phyloP scores from a whole-genome alignment of 2,797 vertebrate genomes.

The Dromococcyx pavoninus region DNA sequence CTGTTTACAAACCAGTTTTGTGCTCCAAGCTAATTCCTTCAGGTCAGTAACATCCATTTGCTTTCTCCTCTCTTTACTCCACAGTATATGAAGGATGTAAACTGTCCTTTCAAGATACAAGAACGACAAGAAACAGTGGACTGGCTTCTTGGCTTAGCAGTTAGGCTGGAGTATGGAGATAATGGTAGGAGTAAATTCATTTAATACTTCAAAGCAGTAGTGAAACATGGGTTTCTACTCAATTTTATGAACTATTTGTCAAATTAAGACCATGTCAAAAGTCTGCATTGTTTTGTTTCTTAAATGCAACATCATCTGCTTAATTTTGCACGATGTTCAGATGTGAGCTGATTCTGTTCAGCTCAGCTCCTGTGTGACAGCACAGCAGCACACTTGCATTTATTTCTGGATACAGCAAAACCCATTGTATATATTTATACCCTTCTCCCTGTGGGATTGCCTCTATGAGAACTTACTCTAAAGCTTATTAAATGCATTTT shows the following conservation, averaged over 20 bases:
- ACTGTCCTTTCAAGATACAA: conserved; percentile 87
- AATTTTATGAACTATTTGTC: not conserved
- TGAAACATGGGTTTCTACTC: rapidly evolving
- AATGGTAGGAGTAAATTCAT: conserved; percentile 81
- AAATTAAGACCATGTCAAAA: not conserved
- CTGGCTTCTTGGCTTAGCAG: conserved; percentile 94
- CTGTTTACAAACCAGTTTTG: not conserved
- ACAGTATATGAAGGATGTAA: conserved; percentile 93
- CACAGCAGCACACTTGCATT: not conserved
- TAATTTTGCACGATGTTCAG: not conserved
- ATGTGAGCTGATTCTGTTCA: not conserved
- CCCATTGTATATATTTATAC: not conserved
- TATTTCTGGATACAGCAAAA: not conserved
- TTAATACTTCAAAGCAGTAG: not conserved
- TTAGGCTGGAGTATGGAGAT: conserved; percentile 95
- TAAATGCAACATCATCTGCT: rapidly evolving
- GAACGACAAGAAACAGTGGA: conserved; percentile 90
- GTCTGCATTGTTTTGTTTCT: rapidly evolving
- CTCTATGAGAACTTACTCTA: not conserved
- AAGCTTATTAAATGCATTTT: not conserved
- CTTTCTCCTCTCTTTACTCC: not conserved
- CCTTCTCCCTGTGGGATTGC: not conserved
- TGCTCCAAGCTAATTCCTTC: not conserved
- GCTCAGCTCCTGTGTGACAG: not conserved
- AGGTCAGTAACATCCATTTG: not conserved